Conservation (phyloP, 2,888 invertebrate species). For the Volucella bombylans region DNA sequence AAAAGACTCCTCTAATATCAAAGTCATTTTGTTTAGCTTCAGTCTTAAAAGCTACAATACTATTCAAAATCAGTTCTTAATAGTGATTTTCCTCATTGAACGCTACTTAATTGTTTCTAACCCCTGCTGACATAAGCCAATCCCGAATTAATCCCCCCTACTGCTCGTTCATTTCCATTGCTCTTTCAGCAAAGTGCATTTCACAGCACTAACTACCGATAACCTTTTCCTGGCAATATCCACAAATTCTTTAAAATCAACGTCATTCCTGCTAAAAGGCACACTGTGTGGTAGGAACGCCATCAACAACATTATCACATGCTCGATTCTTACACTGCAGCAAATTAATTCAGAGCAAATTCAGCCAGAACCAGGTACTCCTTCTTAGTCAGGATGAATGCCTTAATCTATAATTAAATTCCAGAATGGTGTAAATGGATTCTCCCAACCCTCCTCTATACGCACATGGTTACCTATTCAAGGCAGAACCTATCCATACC, state of each 20-base stretch:
- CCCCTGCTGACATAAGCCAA: no score
- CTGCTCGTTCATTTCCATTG: no score
- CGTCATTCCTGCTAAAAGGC: not conserved
- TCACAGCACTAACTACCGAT: no score
- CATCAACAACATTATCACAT: conserved; percentile 26
- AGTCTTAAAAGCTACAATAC: no score
- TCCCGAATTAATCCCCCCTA: no score
- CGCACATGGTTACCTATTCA: not conserved
- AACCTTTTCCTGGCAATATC: not conserved
- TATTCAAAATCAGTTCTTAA: no score
- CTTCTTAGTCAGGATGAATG: conserved; percentile 32
- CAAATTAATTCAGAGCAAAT: conserved; percentile 44
- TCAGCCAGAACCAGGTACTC: conserved; percentile 5
- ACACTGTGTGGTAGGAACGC: not conserved
- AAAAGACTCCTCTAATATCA: no score
- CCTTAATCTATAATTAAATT: conserved; percentile 66
- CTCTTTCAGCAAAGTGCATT: no score
- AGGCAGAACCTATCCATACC: conserved; percentile 1
- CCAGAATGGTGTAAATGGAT: conserved; percentile 47
- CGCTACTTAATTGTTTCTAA: no score
- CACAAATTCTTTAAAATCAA: not conserved
- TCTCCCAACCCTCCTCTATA: conserved; percentile 1
- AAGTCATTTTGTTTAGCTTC: no score
- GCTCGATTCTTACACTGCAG: conserved; percentile 25
- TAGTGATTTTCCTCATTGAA: no score